Percentiles rank a stretch among this genome's conserved stretches.
These are phyloP conservation scores for Hyla sarda DNA, from an alignment of 2,113 vertebrate genomes.

Conservation along the genomic window DNA sequence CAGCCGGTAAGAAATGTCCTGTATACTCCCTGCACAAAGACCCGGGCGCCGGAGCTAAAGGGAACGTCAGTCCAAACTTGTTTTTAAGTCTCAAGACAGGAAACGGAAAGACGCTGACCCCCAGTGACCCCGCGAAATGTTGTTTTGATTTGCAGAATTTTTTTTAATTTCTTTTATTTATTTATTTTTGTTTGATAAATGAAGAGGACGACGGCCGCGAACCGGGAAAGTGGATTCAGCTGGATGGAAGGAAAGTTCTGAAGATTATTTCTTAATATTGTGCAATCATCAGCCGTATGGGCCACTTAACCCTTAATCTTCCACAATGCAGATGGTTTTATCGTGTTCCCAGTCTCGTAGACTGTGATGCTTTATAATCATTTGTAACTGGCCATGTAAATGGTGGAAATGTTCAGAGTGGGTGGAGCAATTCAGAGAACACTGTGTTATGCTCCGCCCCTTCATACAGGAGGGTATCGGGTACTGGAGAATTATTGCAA, in stretches of 20 bases:
- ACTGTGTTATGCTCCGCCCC: too few relatives aligned
- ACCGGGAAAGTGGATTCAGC: not conserved
- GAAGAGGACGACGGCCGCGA: not conserved
- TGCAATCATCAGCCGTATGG: not conserved
- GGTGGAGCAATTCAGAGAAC: too few relatives aligned
- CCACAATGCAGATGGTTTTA: too few relatives aligned
- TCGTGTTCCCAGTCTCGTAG: not conserved
- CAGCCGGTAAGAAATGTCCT: not conserved
- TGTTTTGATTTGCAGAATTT: conserved; percentile 1
- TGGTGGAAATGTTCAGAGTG: too few relatives aligned
- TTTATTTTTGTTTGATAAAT: not conserved
- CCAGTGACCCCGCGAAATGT: not conserved
- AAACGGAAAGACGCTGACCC: not conserved
- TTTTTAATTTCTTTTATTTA: not conserved
- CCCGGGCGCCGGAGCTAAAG: not conserved
- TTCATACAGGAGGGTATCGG: too few relatives aligned
- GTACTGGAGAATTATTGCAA: too few relatives aligned
- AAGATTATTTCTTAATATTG: not conserved
- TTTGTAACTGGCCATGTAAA: too few relatives aligned
- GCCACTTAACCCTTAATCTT: not conserved
- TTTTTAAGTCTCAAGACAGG: not conserved
- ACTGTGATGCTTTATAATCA: too few relatives aligned
- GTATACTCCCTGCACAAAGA: not conserved
- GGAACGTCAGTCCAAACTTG: not conserved
- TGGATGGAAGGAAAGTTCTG: not conserved